Evolutionary conservation across 1,140 invertebrate species (phyloP).

Genomic region (Sminthurides bifidus): DNA sequence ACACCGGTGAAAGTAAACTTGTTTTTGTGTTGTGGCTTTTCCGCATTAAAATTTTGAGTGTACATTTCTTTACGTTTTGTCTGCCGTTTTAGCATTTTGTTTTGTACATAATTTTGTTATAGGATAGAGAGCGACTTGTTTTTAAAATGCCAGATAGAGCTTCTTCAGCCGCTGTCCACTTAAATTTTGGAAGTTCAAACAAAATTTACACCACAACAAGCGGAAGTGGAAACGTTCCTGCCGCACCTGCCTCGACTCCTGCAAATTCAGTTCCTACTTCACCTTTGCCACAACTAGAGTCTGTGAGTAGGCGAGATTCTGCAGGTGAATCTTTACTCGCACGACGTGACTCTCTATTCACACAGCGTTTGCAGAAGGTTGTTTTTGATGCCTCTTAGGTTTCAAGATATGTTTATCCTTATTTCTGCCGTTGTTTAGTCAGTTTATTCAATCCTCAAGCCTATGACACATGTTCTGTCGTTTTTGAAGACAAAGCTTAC

Average conservation of each 20-base stretch:
- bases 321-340: constrained; percentile 4
- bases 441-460: background rate
- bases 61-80: constrained; percentile 7
- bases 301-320: background rate
- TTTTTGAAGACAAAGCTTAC: background rate
- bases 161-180: constrained; percentile 13
- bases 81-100: constrained; percentile 6
- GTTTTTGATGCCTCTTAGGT: constrained; percentile 14
- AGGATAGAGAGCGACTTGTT: constrained; percentile 20
- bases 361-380: constrained; percentile 40
- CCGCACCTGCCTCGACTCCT: constrained; percentile 16
- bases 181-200: constrained; percentile 12
- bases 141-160: constrained; percentile 18
- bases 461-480: background rate
- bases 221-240: too few species aligned
- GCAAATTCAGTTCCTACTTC: constrained; percentile 9
- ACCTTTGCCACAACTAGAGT: constrained; percentile 9
- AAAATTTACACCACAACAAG: constrained; percentile 2
- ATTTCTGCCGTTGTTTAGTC: too few species aligned
- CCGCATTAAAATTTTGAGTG: constrained; percentile 5
- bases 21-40: constrained; percentile 28
- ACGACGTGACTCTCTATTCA: constrained; percentile 32
- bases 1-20: constrained; percentile 48
- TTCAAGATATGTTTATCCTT: too few species aligned
- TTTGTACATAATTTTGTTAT: background rate